phyloP scores from a whole-genome alignment of 2,113 vertebrate genomes.

The Poicephalus meyeri region DNA sequence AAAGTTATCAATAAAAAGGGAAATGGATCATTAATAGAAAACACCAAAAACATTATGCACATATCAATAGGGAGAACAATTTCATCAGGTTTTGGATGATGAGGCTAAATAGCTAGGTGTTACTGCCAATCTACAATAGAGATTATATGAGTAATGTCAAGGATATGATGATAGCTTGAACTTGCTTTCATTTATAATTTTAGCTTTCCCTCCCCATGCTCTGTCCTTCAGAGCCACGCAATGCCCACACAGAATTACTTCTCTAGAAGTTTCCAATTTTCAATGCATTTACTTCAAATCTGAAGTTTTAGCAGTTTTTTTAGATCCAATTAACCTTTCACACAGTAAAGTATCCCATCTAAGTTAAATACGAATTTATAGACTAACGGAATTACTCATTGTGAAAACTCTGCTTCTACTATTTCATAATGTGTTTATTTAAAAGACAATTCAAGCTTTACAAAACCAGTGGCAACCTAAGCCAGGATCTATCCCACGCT shows the following conservation, averaged over 20 bases:
- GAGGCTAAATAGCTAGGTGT: neutral
- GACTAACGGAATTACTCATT: neutral
- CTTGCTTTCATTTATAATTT: neutral
- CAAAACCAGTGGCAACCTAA: neutral
- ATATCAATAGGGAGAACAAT: neutral
- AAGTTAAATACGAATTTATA: neutral
- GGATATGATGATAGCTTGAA: neutral
- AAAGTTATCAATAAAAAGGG: neutral
- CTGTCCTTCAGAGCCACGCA: neutral
- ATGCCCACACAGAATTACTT: neutral
- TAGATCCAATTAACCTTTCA: neutral
- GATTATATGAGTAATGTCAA: neutral
- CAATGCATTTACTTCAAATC: neutral
- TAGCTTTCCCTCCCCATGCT: neutral
- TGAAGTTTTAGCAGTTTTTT: neutral
- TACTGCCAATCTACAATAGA: neutral
- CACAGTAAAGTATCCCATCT: neutral
- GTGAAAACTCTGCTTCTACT: neutral
- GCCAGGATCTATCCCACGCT: neutral
- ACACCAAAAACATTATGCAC: neutral
- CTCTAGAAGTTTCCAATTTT: neutral
- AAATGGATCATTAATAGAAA: neutral
- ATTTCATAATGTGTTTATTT: neutral
- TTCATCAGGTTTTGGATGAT: neutral
- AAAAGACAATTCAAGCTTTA: neutral